Evolutionary conservation across 1,140 invertebrate genomes (phyloP).

Genomic region (Drosophila sp.): DNA sequence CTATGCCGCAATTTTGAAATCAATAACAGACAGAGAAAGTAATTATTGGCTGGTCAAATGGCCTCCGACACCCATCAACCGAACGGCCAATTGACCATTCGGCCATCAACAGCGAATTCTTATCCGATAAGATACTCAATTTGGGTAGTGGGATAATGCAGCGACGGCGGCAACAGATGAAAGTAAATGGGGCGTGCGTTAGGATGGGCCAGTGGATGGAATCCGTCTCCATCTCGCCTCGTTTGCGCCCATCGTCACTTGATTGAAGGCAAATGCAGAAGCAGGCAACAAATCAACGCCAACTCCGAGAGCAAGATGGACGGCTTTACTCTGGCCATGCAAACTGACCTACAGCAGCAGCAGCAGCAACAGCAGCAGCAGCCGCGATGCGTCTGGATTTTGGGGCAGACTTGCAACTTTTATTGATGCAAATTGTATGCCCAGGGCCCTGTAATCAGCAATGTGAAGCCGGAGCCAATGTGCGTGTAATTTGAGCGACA

Average conservation of each 20-base stretch:
- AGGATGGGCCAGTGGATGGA: slow-evolving; percentile 32
- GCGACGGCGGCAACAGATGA: slow-evolving; percentile 47
- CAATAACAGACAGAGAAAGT: slow-evolving; percentile 74
- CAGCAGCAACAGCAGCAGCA: neutral
- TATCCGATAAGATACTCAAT: slow-evolving; percentile 55
- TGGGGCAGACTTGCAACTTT: slow-evolving; percentile 51
- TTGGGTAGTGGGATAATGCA: slow-evolving; percentile 37
- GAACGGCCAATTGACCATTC: neutral
- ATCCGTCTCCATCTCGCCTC: slow-evolving; percentile 48
- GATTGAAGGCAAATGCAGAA: slow-evolving; percentile 75
- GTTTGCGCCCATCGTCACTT: slow-evolving; percentile 75
- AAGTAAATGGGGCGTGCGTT: slow-evolving; percentile 60
- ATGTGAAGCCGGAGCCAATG: slow-evolving; percentile 44
- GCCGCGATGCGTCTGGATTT: neutral
- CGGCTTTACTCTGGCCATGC: slow-evolving; percentile 41
- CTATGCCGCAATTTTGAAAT: slow-evolving; percentile 72
- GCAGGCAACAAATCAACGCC: slow-evolving; percentile 78
- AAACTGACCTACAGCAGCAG: slow-evolving; percentile 77
- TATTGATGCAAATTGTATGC: slow-evolving; percentile 80
- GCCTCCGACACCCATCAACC: slow-evolving; percentile 53
- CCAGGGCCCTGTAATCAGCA: slow-evolving; percentile 71
- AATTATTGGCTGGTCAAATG: slow-evolving; percentile 71
- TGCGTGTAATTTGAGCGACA: slow-evolving; percentile 81
- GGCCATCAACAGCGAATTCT: slow-evolving; percentile 34
- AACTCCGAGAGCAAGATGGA: slow-evolving; percentile 46